These are phyloP conservation scores for Pipistrellus kuhlii DNA, from an alignment of 2,797 vertebrate genomes.

Conservation along the genomic window DNA sequence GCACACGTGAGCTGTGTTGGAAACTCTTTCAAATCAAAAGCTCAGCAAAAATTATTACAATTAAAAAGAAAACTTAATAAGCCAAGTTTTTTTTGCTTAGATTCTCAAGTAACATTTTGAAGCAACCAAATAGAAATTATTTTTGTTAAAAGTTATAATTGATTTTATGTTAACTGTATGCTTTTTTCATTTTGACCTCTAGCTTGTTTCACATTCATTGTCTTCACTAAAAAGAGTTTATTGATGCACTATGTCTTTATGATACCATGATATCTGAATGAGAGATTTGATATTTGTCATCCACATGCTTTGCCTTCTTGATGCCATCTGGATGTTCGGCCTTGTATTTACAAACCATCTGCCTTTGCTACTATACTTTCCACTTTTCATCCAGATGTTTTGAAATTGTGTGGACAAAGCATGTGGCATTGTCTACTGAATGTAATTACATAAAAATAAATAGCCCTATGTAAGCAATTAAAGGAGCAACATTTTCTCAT, in stretches of 20 bases:
- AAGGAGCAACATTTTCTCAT: conserved; percentile 23
- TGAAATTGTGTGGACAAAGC: conserved; percentile 67
- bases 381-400: conserved; percentile 77
- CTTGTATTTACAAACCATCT: conserved; percentile 73
- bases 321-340: conserved; percentile 75
- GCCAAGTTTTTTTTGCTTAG: not conserved
- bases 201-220: not conserved
- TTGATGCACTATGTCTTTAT: not conserved
- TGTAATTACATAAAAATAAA: conserved; percentile 75
- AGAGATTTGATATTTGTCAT: conserved; percentile 62
- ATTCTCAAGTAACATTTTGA: conserved; percentile 27
- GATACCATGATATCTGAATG: conserved; percentile 39
- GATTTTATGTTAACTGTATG: not conserved
- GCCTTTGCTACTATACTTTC: conserved; percentile 58
- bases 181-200: conserved; percentile 26
- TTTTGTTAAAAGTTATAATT: conserved; percentile 39
- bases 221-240: not conserved
- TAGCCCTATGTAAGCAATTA: conserved; percentile 62
- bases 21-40: conserved; percentile 64
- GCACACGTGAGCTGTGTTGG: conserved; percentile 60
- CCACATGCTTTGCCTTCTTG: conserved; percentile 71
- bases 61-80: conserved; percentile 62
- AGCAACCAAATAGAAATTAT: conserved; percentile 21
- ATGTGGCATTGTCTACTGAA: conserved; percentile 68
- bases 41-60: conserved; percentile 43